Percentiles rank a stretch among this genome's conserved stretches.
Evolutionary conservation across 2,113 vertebrate genomes (phyloP).

Genomic region (Phoenicopterus ruber): DNA sequence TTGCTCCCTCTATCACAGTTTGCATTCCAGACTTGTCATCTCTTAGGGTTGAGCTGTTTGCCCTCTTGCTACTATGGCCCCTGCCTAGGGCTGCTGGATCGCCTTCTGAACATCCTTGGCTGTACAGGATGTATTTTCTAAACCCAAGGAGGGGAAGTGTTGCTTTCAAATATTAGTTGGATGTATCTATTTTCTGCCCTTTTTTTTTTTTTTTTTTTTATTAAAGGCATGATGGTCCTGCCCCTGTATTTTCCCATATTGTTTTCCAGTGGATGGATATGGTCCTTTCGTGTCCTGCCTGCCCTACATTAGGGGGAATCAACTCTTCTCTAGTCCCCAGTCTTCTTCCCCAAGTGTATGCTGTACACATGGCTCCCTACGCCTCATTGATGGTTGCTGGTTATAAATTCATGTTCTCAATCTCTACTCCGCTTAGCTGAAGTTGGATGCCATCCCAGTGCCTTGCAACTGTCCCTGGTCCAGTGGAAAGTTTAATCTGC

Average conservation of each 20-base stretch:
- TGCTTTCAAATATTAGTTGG: neutral
- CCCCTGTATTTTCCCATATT: neutral
- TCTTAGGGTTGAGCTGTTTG: neutral
- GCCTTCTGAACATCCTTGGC: neutral
- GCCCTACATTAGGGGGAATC: constrained; percentile 29
- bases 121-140: neutral
- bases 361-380: constrained; percentile 32
- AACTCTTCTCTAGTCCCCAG: neutral
- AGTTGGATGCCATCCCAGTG: constrained; percentile 62
- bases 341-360: constrained; percentile 17
- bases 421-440: constrained; percentile 28
- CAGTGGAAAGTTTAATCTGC: constrained; percentile 65
- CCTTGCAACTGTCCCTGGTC: constrained; percentile 61
- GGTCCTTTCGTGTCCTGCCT: neutral
- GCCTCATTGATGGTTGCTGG: constrained; percentile 54
- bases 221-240: neutral
- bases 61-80: neutral
- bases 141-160: neutral
- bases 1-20: neutral
- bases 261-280: neutral
- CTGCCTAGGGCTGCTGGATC: neutral
- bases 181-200: neutral
- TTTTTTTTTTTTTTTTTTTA: neutral
- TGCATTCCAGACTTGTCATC: neutral
- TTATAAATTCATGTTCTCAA: constrained; percentile 56